Evolutionary conservation across 2,888 invertebrate species (phyloP), one percentile per base, ranked within the genome.

Genomic region (Drosophila kambysellisi): DNA sequence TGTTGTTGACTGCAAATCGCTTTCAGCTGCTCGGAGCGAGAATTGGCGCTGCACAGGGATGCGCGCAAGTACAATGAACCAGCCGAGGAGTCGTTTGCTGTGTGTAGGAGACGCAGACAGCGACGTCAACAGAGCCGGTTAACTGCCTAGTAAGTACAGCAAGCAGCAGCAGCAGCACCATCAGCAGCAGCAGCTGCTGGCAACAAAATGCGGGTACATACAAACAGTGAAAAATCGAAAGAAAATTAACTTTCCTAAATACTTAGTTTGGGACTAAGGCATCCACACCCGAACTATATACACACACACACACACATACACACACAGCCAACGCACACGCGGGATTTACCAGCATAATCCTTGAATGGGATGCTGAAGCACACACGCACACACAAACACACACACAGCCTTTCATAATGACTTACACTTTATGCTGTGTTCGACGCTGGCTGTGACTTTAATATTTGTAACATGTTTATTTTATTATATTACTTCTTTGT

Each of bases 211-310:
- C 73, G 81, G 65, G 60, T 67, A 61, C 70, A 60, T 56, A 70
- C 67, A 73, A 61, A 33, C 51, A 53, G 62, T 64, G 84, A 67
- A 83, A 83, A 83, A 83, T 89, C 83, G 89, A 83, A 86, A 74
- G 74, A 71, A 70, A 71, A 83, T 87, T 81, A 83, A 70, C 60
- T 77, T 33, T 46, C 61, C 63, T 51, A 69, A 74, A 61, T 63
- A 60, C 53, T 48, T 48, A 37, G 61, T 75, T 61, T 43, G 43
- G 63, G 57, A 43, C 60, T 57, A 29, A 41, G 56, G 51, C 59
- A n/a, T 39, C 17, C 57, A n/a, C 48, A 63, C 63, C 46, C 43
- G 32, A 41, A 29, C 41, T 57, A 53, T 8, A 32, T n/a, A 15
- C 51, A 12, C n/a, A n/a, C 53, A 51, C 57, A 30, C 59, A 33